These are phyloP conservation scores for Caradrina clavipalpis DNA, from an alignment of 2,888 invertebrate species.

Conservation along the genomic window DNA sequence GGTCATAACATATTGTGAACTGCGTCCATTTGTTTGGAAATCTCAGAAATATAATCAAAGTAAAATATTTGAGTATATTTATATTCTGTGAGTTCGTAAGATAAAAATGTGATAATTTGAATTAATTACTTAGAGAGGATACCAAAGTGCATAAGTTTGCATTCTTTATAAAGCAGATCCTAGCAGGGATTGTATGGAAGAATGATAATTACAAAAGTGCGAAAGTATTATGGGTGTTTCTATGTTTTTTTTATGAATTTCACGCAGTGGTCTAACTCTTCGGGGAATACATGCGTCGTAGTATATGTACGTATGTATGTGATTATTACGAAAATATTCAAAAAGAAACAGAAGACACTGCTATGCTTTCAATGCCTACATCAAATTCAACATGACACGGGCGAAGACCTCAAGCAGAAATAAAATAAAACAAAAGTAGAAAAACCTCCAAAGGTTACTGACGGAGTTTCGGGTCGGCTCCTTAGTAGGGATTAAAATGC, in stretches of 20 bases:
- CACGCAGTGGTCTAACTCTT: no score
- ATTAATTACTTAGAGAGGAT: neutral
- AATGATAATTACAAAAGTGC: neutral
- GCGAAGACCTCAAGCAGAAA: conserved; percentile 39
- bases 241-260: no score
- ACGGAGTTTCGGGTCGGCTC: conserved; percentile 25
- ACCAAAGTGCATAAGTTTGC: neutral
- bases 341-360: conserved; percentile 9
- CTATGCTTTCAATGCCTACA: conserved; percentile 22
- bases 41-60: conserved; percentile 6
- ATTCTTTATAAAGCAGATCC: neutral
- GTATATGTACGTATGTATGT: no score
- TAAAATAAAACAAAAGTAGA: conserved; percentile 28
- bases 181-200: neutral
- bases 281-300: no score
- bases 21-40: conserved; percentile 35
- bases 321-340: neutral
- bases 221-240: no score
- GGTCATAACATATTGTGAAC: conserved; percentile 38
- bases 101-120: neutral
- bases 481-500: conserved; percentile 36
- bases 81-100: neutral
- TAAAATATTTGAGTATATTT: neutral
- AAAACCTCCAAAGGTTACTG: conserved; percentile 45
- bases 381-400: conserved; percentile 34